Percentiles rank a stretch among this genome's conserved stretches.
Evolutionary conservation across 2,113 vertebrate species (phyloP).

Genomic region (Lutjanus erythropterus): DNA sequence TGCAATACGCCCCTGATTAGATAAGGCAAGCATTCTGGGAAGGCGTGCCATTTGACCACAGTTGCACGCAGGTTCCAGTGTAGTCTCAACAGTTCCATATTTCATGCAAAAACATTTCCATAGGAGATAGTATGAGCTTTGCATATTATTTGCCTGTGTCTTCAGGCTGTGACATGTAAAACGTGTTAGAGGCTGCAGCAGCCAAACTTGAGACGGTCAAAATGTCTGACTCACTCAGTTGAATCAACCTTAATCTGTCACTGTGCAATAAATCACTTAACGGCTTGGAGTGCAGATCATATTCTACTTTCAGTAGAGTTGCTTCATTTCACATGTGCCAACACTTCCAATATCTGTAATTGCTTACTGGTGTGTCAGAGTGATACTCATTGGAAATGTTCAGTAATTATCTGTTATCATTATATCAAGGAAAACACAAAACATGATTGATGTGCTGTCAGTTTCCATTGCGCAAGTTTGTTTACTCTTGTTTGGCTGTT

Average conservation of each 20-base stretch:
- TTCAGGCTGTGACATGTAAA: neutral
- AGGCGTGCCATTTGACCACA: neutral
- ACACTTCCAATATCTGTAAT: neutral
- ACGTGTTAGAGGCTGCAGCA: too few species aligned
- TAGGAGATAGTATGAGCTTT: neutral
- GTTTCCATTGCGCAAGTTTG: neutral
- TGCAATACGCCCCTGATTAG: too few species aligned
- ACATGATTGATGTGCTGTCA: neutral
- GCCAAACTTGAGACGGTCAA: neutral
- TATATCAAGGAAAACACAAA: neutral
- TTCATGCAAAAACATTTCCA: neutral
- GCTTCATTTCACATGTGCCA: neutral
- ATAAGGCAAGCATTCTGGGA: neutral
- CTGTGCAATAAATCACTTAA: neutral
- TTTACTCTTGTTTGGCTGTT: neutral
- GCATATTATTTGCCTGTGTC: neutral
- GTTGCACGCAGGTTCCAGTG: neutral
- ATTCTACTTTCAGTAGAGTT: neutral
- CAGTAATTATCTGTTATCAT: neutral
- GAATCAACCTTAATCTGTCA: neutral
- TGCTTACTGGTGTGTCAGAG: too few species aligned
- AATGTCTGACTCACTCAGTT: neutral
- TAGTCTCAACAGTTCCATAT: neutral
- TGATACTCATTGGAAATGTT: neutral
- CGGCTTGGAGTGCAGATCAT: neutral